These are phyloP conservation scores for Melospiza georgiana DNA, from an alignment of 2,113 vertebrate genomes.

Conservation along the genomic window DNA sequence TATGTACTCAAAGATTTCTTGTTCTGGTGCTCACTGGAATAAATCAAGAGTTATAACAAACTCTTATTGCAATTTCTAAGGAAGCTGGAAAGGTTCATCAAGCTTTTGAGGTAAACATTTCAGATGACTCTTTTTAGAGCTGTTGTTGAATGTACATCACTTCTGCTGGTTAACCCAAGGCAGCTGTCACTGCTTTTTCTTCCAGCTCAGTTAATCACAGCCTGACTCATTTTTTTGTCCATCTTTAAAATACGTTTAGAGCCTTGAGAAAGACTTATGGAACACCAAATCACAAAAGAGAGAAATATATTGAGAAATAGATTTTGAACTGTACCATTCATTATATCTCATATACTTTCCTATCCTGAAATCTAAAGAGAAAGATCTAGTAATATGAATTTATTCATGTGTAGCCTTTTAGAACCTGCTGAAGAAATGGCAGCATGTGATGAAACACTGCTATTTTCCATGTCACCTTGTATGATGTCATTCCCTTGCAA, in stretches of 20 bases:
- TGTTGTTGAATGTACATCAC: background rate
- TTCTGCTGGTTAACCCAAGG: conserved; percentile 38
- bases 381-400: background rate
- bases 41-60: background rate
- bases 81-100: background rate
- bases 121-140: background rate
- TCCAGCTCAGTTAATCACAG: conserved; percentile 1
- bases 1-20: background rate
- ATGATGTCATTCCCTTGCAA: background rate
- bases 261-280: background rate
- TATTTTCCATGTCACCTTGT: background rate
- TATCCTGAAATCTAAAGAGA: background rate
- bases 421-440: background rate
- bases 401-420: background rate
- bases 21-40: background rate
- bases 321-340: background rate
- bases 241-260: background rate
- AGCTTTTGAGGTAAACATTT: background rate
- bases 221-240: background rate
- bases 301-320: background rate
- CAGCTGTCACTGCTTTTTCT: background rate
- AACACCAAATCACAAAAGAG: background rate
- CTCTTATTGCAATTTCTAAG: background rate
- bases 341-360: background rate
- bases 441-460: background rate